A percentile compares a stretch with the other conserved stretches of the same genome.
phyloP scores from a whole-genome alignment of 2,888 invertebrate species.

The Sarcophaga subvicina region DNA sequence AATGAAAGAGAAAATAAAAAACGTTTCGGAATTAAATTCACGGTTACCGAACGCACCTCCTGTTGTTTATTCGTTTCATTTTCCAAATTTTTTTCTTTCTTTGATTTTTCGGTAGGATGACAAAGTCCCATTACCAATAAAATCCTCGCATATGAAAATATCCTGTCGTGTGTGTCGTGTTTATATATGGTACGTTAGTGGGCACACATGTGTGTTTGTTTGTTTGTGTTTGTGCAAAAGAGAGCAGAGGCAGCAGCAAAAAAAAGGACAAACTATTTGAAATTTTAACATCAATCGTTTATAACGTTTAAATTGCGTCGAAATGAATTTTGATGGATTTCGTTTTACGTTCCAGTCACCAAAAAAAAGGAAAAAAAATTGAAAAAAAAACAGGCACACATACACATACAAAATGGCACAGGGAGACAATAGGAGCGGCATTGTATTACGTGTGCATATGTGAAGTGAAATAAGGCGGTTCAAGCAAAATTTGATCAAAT shows the following conservation, averaged over 20 bases:
- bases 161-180: slow-evolving; percentile 16
- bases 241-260: not conserved
- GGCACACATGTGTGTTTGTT: not conserved
- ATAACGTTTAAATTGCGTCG: slow-evolving; percentile 42
- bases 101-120: slow-evolving; percentile 44
- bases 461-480: not conserved
- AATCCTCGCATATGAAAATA: slow-evolving; percentile 2
- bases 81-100: slow-evolving; percentile 5
- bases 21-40: slow-evolving; percentile 44
- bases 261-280: slow-evolving; percentile 29
- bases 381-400: not conserved
- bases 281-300: slow-evolving; percentile 51
- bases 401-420: not conserved
- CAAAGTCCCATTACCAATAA: slow-evolving; percentile 39
- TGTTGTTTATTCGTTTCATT: slow-evolving; percentile 35
- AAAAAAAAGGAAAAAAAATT: not conserved
- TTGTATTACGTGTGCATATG: slow-evolving; percentile 8
- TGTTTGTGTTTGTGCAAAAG: slow-evolving; percentile 10
- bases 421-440: slow-evolving; percentile 60
- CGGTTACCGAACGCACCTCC: slow-evolving; percentile 57
- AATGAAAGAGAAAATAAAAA: slow-evolving; percentile 28
- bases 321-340: slow-evolving; percentile 69
- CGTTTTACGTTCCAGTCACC: slow-evolving; percentile 47
- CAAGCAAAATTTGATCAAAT: not conserved
- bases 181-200: not conserved